A percentile compares a stretch with the other conserved stretches of the same genome.
Conservation (phyloP, 2,888 invertebrate genomes). For the Trichopoda pennipes region DNA sequence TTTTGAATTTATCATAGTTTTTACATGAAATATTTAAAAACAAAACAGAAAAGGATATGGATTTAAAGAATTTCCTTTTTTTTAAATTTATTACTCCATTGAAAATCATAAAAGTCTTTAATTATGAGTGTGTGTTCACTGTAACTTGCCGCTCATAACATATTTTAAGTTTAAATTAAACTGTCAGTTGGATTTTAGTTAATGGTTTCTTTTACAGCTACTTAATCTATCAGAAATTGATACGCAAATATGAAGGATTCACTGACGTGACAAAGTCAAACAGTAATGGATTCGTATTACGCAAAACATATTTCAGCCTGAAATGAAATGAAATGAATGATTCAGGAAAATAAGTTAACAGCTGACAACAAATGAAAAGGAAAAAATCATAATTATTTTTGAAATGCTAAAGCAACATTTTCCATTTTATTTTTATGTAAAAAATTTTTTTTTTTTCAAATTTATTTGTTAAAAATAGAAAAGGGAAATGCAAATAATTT, state of each 20-base stretch:
- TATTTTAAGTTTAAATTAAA: constrained; percentile 2
- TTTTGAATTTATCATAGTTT: too few species aligned
- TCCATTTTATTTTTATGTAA: background rate
- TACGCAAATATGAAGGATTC: constrained; percentile 35
- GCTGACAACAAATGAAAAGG: background rate
- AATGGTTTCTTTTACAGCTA: constrained; percentile 46
- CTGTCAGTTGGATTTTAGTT: constrained; percentile 35
- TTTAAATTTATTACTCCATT: too few species aligned
- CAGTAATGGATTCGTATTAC: constrained; percentile 61
- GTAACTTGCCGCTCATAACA: too few species aligned
- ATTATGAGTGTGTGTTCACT: too few species aligned
- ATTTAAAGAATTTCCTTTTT: too few species aligned
- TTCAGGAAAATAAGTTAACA: background rate
- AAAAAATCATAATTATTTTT: background rate
- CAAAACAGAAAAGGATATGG: too few species aligned
- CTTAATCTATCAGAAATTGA: constrained; percentile 52
- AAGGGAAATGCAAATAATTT: constrained; percentile 5
- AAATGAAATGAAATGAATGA: constrained; percentile 24
- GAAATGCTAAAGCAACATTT: background rate
- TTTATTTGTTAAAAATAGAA: constrained; percentile 14
- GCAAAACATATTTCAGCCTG: too few species aligned
- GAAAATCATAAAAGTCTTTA: too few species aligned
- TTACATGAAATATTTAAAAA: too few species aligned
- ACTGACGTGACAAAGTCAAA: constrained; percentile 52
- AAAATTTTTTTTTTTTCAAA: background rate